Conservation (phyloP, 2,797 vertebrate species). For the Telmatherina bonti region DNA sequence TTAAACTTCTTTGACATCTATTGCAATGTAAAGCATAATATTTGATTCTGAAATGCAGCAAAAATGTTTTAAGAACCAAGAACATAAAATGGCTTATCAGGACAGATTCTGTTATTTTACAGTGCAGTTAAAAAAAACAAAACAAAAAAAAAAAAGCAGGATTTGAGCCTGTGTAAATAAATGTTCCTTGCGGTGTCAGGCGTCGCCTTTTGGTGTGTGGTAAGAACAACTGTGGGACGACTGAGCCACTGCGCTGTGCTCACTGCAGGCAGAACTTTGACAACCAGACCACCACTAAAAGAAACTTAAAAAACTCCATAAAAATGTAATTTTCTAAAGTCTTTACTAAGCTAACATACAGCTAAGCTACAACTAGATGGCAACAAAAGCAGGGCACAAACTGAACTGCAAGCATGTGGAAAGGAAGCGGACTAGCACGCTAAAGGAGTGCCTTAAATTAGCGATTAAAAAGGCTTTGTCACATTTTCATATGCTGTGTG, state of each 20-base stretch:
- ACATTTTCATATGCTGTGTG: no score
- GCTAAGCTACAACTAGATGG: not conserved
- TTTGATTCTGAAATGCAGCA: constrained; percentile 4
- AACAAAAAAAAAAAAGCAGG: no score
- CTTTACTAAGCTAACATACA: not conserved
- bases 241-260: constrained; percentile 22
- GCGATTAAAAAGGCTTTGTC: not conserved
- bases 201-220: constrained; percentile 5
- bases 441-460: not conserved
- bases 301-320: not conserved
- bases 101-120: constrained; percentile 3
- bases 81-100: not conserved
- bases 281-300: not conserved
- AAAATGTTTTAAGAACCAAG: not conserved
- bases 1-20: not conserved
- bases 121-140: constrained; percentile 9
- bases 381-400: not conserved
- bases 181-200: constrained; percentile 21
- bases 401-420: not conserved
- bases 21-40: not conserved
- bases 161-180: constrained; percentile 16
- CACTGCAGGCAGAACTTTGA: constrained; percentile 10
- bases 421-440: not conserved
- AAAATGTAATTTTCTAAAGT: not conserved
- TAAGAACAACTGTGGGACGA: constrained; percentile 16